A percentile compares a stretch with the other conserved stretches of the same genome.
phyloP scores from a whole-genome alignment of 2,113 vertebrate genomes.

The Myiopsitta monachus region DNA sequence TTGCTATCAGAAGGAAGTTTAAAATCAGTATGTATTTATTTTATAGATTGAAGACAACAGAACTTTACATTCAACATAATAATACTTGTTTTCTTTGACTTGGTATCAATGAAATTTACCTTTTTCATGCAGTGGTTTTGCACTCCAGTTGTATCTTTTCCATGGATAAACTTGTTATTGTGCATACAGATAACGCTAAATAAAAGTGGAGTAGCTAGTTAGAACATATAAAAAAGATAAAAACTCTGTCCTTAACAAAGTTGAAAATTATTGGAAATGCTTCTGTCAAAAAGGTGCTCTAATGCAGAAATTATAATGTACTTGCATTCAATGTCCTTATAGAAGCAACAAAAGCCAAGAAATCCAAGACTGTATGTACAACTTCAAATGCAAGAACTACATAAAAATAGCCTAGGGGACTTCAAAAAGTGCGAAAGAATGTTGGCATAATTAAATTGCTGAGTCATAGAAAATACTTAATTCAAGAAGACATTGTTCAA shows the following conservation, averaged over 20 bases:
- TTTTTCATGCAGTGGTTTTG: not conserved
- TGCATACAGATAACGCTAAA: not conserved
- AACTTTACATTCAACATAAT: not conserved
- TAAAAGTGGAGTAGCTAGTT: not conserved
- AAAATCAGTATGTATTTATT: not conserved
- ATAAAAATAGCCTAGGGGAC: not conserved
- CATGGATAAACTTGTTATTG: not conserved
- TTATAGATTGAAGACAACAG: not conserved
- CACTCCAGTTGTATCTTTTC: not conserved
- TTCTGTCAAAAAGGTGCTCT: not conserved
- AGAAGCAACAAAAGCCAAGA: not conserved
- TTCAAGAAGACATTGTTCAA: not conserved
- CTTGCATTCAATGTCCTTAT: not conserved
- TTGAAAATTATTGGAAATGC: not conserved
- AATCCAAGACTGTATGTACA: not conserved
- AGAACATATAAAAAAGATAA: not conserved
- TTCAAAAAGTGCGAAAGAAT: not conserved
- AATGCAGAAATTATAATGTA: not conserved
- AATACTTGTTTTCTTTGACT: not conserved
- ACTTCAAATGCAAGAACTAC: not conserved
- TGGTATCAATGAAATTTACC: not conserved
- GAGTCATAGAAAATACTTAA: conserved; percentile 2
- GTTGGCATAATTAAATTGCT: not conserved
- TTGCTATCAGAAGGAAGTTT: not conserved
- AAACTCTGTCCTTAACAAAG: not conserved